Evolutionary conservation across 2,888 invertebrate species (phyloP), one percentile per base, ranked within the genome.

Genomic region (Melanargia galathea): DNA sequence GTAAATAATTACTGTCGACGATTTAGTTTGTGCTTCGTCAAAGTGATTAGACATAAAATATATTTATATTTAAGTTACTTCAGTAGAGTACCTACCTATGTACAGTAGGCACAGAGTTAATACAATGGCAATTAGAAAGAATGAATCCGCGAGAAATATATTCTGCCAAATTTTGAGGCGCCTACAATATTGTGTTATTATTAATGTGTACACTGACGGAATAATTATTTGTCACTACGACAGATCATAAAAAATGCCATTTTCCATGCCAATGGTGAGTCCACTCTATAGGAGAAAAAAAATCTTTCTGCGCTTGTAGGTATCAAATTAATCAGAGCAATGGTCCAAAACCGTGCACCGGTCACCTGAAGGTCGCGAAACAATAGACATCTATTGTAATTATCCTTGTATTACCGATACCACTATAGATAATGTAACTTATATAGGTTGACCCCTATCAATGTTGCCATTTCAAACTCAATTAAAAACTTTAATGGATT

Each of bases 311-410:
- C n/a, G n/a, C 3, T 20, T 45, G 45, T 45, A 45, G 8, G 49
- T 40, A 62, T 62, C 30, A 30, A 65, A 62, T 62, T 55, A 59
- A 51, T 59, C 48, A 57, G 73, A 76, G 74, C 77, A 82, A 77
- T 82, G 83, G 83, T 85, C 84, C 84, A 87, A 90, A 90, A 86
- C 88, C 89, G 90, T 89, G 90, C 84, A 79, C 80, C 67, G 81
- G 81, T 76, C 79, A 79, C 74, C 68, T 78, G 88, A 90, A 90
- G 90, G 90, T 85, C 87, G 80, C 73, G 77, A 83, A 87, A 90
- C 90, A 90, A 91, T 89, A 79, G 87, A 79, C 86, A 90, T 90
- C 90, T 82, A 84, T 87, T 87, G 88, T 90, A 90, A 90, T 89
- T 88, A 88, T 84, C 83, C 81, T 90, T 87, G 84, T 78, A 87